These are phyloP conservation scores for western clawed frog (Xenopus tropicalis) DNA, from an alignment of 2,113 vertebrate species.

Conservation along the genomic window DNA sequence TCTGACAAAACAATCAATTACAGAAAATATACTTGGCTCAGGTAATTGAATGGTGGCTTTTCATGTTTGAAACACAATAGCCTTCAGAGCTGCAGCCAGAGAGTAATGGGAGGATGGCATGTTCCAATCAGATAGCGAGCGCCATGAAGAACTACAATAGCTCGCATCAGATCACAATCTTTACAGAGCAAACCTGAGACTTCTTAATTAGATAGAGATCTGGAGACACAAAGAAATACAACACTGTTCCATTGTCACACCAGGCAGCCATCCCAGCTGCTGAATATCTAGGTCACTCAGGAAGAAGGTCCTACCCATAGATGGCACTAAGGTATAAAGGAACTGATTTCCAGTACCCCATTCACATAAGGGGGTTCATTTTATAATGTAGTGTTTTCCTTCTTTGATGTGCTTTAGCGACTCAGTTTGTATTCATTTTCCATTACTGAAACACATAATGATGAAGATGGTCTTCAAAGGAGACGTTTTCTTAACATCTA, in stretches of 20 bases:
- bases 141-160: conserved; percentile 16
- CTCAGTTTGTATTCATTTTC: no score
- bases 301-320: background rate
- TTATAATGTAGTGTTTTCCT: background rate
- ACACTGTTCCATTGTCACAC: conserved; percentile 28
- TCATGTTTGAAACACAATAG: conserved; percentile 24
- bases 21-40: background rate
- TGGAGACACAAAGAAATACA: conserved; percentile 21
- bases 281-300: conserved; percentile 30
- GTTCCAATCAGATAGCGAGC: conserved; percentile 28
- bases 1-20: background rate
- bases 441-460: no score
- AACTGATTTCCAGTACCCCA: background rate
- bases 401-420: no score
- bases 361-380: background rate
- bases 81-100: background rate
- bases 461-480: no score
- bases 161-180: conserved; percentile 29
- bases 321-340: conserved; percentile 21
- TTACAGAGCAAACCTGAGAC: conserved; percentile 37
- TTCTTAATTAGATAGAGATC: conserved; percentile 38
- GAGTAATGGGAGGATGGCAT: conserved; percentile 8
- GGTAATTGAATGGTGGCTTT: conserved; percentile 16
- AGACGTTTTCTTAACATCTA: no score
- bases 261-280: background rate